phyloP scores from a whole-genome alignment of 2,888 invertebrate genomes.

The Ptychoptera albimana region DNA sequence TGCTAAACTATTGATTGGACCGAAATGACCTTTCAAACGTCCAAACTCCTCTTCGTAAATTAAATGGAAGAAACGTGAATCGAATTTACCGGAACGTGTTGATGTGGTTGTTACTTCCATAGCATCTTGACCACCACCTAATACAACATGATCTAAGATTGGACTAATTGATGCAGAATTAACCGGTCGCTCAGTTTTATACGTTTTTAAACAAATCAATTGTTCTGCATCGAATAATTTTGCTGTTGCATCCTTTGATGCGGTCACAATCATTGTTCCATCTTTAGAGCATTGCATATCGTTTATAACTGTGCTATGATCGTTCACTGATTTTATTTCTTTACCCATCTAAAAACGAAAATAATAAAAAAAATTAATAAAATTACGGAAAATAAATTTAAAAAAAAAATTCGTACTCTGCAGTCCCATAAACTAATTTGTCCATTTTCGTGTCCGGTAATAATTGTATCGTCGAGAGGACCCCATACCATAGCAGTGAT shows the following conservation, averaged over 20 bases:
- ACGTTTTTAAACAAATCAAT: conserved; percentile 78
- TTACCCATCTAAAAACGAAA: conserved; percentile 52
- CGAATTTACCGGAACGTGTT: conserved; percentile 89
- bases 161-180: conserved; percentile 98
- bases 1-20: conserved; percentile 95
- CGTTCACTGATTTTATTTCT: conserved; percentile 57
- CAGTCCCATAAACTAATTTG: conserved; percentile 88
- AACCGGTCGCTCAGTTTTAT: conserved; percentile 94
- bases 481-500: conserved; percentile 93
- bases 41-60: conserved; percentile 96
- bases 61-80: conserved; percentile 85
- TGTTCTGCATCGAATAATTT: conserved; percentile 85
- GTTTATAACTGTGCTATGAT: conserved; percentile 77
- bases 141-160: conserved; percentile 84
- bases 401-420: conserved; percentile 36
- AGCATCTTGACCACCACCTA: conserved; percentile 99
- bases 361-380: background rate
- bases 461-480: conserved; percentile 74
- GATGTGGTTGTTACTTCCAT: conserved; percentile 97
- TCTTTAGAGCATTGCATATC: conserved; percentile 94
- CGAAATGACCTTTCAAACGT: conserved; percentile 97
- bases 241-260: conserved; percentile 91
- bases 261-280: conserved; percentile 90
- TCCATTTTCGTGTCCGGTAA: conserved; percentile 91
- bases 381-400: conserved; percentile 4